Evolutionary conservation across 2,113 vertebrate species (phyloP).

Genomic region (Paradoxurus hermaphroditus): DNA sequence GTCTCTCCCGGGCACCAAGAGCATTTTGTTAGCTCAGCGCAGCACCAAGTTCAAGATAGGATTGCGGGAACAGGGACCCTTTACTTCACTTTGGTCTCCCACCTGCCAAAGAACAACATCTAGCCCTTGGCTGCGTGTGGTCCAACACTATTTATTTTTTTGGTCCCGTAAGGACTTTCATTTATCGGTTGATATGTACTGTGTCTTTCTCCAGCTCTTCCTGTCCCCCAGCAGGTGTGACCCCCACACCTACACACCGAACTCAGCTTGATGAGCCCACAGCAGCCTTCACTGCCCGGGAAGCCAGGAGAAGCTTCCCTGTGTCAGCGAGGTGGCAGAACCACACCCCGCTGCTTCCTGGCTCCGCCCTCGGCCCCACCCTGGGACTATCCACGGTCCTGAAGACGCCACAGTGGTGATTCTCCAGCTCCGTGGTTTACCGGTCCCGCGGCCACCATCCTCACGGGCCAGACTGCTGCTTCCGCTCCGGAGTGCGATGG

Average conservation of each 20-base stretch:
- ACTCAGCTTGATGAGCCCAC: background rate
- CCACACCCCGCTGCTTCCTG: fast-evolving
- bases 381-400: background rate
- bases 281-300: background rate
- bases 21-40: background rate
- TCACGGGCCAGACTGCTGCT: fast-evolving
- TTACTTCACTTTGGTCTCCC: background rate
- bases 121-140: background rate
- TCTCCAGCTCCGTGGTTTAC: background rate
- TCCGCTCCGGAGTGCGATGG: fast-evolving
- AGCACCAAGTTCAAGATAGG: background rate
- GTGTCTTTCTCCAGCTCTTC: background rate
- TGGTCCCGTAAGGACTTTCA: background rate
- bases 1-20: background rate
- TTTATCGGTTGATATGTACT: too few species aligned
- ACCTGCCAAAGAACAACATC: background rate
- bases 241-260: fast-evolving
- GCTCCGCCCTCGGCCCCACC: fast-evolving
- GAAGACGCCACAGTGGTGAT: background rate
- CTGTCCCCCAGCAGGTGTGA: background rate
- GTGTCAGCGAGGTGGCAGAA: background rate
- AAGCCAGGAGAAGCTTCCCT: background rate
- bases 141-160: background rate
- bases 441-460: too few species aligned
- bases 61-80: too few species aligned